A percentile compares a stretch with the other conserved stretches of the same genome.
Conservation (phyloP, 2,113 vertebrate genomes). For the Clarias batrachus region DNA sequence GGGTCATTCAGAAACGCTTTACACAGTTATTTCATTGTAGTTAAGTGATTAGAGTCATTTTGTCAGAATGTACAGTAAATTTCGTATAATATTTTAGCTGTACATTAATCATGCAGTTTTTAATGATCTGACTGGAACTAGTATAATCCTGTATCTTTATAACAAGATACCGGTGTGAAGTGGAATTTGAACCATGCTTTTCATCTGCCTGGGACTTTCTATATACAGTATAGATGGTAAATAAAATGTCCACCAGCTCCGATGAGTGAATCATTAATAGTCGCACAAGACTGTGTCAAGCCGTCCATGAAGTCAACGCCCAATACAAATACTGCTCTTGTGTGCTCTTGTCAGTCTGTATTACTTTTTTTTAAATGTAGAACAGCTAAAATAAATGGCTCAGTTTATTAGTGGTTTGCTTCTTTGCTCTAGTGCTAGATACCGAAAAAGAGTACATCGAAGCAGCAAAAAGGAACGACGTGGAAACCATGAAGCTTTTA, state of each 20-base stretch:
- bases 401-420: slow-evolving; percentile 18
- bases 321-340: slow-evolving; percentile 32
- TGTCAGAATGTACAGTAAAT: not conserved
- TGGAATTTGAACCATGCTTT: not conserved
- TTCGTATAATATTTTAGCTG: not conserved
- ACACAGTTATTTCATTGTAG: not conserved
- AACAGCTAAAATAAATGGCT: not conserved
- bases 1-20: slow-evolving; percentile 2
- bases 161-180: not conserved
- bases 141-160: not conserved
- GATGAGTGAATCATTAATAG: slow-evolving; percentile 15
- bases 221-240: not conserved
- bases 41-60: not conserved
- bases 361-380: not conserved
- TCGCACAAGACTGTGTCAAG: slow-evolving; percentile 19
- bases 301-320: slow-evolving; percentile 34
- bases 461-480: slow-evolving; percentile 83
- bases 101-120: not conserved
- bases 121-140: not conserved
- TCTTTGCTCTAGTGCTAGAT: slow-evolving; percentile 74
- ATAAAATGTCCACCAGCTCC: not conserved
- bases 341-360: slow-evolving; percentile 26
- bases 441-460: slow-evolving; percentile 81
- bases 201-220: not conserved
- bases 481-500: slow-evolving; percentile 77